Evolutionary conservation across 2,888 invertebrate genomes (phyloP).

Genomic region (Thecophora atra): DNA sequence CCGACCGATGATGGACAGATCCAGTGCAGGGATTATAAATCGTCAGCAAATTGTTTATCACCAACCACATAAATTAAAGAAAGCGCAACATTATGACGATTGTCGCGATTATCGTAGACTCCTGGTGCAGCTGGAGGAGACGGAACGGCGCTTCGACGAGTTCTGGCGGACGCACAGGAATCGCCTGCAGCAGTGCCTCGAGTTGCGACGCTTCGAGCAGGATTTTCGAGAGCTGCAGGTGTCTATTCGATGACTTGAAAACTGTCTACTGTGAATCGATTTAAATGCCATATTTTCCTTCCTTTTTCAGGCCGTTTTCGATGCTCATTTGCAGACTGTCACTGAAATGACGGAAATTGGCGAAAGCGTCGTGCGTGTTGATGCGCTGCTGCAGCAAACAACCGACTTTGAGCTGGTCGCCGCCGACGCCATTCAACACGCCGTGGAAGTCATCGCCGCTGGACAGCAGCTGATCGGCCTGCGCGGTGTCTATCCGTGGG

Average conservation of each 20-base stretch:
- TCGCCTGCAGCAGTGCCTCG: slow-evolving; percentile 88
- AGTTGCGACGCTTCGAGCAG: slow-evolving; percentile 92
- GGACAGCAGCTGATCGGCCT: slow-evolving; percentile 83
- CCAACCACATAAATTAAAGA: slow-evolving; percentile 62
- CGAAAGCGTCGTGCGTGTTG: slow-evolving; percentile 84
- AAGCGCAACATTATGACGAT: slow-evolving; percentile 65
- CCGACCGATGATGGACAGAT: slow-evolving; percentile 53
- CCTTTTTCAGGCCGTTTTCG: slow-evolving; percentile 78
- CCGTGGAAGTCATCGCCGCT: slow-evolving; percentile 81
- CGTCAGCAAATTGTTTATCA: slow-evolving; percentile 62
- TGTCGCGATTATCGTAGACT: slow-evolving; percentile 73
- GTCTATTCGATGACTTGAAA: slow-evolving; percentile 47
- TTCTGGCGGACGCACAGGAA: slow-evolving; percentile 94
- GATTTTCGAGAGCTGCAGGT: slow-evolving; percentile 91
- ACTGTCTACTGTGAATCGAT: too few relatives aligned
- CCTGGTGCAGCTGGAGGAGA: slow-evolving; percentile 92
- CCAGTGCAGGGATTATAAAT: slow-evolving; percentile 65
- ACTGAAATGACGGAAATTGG: slow-evolving; percentile 89
- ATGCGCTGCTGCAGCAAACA: slow-evolving; percentile 80
- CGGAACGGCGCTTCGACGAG: slow-evolving; percentile 90
- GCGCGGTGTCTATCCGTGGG: slow-evolving; percentile 85
- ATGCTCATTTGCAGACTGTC: slow-evolving; percentile 79
- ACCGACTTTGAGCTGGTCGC: slow-evolving; percentile 81
- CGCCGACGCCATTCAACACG: slow-evolving; percentile 83
- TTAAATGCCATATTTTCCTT: too few relatives aligned